Evolutionary conservation across 2,797 vertebrate species (phyloP).

Genomic region (Pantherophis alleghaniensis): DNA sequence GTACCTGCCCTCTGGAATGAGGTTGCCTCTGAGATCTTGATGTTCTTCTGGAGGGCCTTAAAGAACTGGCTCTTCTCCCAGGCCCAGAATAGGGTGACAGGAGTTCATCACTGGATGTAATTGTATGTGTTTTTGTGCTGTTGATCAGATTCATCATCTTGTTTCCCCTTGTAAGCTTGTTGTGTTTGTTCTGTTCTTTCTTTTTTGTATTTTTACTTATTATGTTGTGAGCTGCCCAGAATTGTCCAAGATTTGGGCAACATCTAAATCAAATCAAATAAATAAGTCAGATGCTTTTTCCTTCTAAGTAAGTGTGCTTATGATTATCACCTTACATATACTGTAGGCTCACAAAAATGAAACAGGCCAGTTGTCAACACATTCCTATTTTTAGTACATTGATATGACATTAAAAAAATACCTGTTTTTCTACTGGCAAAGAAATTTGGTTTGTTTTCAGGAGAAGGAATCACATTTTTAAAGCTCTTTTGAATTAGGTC

Average conservation of each 20-base stretch:
- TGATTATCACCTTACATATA: not conserved
- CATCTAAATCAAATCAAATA: not conserved
- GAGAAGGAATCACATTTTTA: not conserved
- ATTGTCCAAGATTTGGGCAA: not conserved
- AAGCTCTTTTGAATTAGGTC: not conserved
- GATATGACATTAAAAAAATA: not conserved
- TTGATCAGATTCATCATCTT: not conserved
- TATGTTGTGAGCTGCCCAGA: not conserved
- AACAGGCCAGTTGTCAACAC: not conserved
- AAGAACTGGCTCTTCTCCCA: not conserved
- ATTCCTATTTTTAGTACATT: not conserved
- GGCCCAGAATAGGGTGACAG: not conserved
- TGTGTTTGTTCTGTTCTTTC: not conserved
- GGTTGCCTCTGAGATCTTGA: not conserved
- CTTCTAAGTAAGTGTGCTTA: not conserved
- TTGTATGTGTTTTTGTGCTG: not conserved
- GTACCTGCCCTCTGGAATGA: not conserved
- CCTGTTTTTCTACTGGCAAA: not conserved
- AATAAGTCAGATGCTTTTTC: not conserved
- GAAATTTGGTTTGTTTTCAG: not conserved
- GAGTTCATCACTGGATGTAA: not conserved
- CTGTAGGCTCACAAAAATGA: not conserved
- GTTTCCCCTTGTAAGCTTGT: not conserved
- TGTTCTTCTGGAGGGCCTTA: not conserved
- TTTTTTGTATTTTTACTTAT: not conserved